Evolutionary conservation across 2,113 vertebrate species (phyloP).

Genomic region (Ochotona curzoniae): DNA sequence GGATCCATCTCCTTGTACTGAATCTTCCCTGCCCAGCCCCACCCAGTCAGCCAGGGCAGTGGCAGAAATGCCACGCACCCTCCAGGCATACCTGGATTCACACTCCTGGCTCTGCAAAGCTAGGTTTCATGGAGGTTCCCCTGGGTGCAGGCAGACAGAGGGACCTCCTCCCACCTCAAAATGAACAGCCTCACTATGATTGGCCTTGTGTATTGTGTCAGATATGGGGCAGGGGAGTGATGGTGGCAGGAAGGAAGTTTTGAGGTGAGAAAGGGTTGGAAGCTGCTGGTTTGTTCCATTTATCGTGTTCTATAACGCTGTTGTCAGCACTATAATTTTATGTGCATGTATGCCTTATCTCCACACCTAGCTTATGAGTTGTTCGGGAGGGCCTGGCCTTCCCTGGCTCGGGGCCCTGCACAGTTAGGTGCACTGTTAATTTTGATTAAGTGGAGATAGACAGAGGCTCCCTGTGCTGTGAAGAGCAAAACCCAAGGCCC

Average conservation of each 20-base stretch:
- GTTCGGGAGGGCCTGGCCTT: slow-evolving; percentile 15
- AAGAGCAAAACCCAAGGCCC: neutral
- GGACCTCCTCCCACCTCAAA: neutral
- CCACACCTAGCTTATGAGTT: neutral
- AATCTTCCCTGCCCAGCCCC: neutral
- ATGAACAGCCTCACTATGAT: neutral
- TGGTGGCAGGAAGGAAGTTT: neutral
- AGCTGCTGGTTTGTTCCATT: neutral
- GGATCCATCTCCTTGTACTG: neutral
- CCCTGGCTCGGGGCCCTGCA: neutral
- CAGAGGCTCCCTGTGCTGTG: neutral
- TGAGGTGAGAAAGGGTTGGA: neutral
- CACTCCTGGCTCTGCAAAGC: neutral
- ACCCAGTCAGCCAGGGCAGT: neutral
- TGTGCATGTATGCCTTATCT: neutral
- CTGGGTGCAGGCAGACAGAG: neutral
- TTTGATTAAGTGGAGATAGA: neutral
- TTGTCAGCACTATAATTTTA: neutral
- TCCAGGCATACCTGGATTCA: neutral
- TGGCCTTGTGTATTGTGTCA: neutral
- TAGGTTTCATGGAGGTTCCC: neutral
- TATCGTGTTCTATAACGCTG: neutral
- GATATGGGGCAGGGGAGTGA: too few relatives aligned
- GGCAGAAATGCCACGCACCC: neutral
- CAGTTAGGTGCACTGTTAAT: neutral